Evolutionary conservation across 2,888 invertebrate species (phyloP).

Genomic region (Hyles lineata): DNA sequence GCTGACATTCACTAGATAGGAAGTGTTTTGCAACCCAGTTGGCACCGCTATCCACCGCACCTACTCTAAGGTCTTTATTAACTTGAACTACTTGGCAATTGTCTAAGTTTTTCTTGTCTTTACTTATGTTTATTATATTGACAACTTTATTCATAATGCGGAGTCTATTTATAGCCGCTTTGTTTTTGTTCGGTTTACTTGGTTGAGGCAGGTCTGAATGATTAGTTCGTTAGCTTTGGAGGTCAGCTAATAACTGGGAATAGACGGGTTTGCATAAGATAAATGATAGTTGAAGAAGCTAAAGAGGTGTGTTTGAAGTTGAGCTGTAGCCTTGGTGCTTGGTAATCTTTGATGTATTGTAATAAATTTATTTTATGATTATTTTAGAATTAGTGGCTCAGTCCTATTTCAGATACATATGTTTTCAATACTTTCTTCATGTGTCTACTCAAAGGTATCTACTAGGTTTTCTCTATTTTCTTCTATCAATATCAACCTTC

Average conservation of each 20-base stretch:
- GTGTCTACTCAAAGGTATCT: no score
- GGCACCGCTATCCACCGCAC: slow-evolving; percentile 31
- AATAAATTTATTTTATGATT: no score
- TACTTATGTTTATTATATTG: slow-evolving; percentile 32
- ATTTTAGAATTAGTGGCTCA: no score
- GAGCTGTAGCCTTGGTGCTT: no score
- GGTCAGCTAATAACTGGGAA: neutral
- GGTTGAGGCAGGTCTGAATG: neutral
- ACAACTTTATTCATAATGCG: slow-evolving; percentile 3
- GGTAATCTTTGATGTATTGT: no score
- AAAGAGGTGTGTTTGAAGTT: no score
- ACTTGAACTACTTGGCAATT: slow-evolving; percentile 36
- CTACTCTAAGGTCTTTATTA: slow-evolving; percentile 35
- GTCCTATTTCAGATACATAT: no score
- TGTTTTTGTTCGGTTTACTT: neutral
- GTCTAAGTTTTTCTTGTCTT: slow-evolving; percentile 41
- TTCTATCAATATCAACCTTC: neutral
- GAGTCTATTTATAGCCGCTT: neutral
- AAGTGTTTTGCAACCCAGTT: slow-evolving; percentile 45
- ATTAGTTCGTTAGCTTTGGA: neutral
- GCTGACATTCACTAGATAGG: slow-evolving; percentile 46
- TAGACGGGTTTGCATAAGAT: neutral
- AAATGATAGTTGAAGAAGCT: neutral
- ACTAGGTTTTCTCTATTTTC: no score
- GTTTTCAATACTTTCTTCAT: no score